Evolutionary conservation across 2,113 vertebrate genomes (phyloP), one percentile per base, ranked within the genome.

Genomic region (Catharus bicknelli): DNA sequence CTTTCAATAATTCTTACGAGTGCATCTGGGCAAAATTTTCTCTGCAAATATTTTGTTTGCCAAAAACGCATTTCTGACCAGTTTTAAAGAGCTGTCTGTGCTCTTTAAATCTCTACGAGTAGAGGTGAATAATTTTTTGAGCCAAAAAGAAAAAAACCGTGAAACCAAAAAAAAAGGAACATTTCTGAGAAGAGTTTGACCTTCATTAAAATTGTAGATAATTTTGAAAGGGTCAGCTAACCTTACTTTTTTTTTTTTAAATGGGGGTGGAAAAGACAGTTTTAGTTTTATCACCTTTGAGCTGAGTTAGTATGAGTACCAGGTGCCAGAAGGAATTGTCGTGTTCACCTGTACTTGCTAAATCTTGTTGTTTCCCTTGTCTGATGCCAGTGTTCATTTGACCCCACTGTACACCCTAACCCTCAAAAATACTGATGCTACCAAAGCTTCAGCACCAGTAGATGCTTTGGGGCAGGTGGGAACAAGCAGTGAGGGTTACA

Each of bases 191-290:
- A 80, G 9, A 55, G 7, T 72, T 54, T 75, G 53, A 30, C 8
- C 30, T 67, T 87, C 16, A 58, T 70, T 70, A 55, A 88, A 88
- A 50, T 19, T 29, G 10, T 19, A 50, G 19, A 54, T 32, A 32
- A 63, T 76, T 93, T 76, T 55, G 8, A 90, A 79, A 79, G 17
- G 8, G 20, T 32, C 30, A 53, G 7, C 2, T 18, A 67, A 42
- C 6, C 3, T 67, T 38, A 12, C 36, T 62, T 57, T 47, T 70
- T 30, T 7, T 1, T 13, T 47, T n/a, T n/a, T n/a, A n/a, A 54
- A 1, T 0, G 1, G 9, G 3, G 27, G 1, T 2, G 0, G 0
- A 2, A 18, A 15, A 40, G 16, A 25, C 5, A 34, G 4, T 45
- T 26, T 78, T 62, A 38, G 29, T n/a, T 90, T 64, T 91, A 51